These are phyloP conservation scores for Plagiodera versicolora DNA, from an alignment of 2,888 invertebrate genomes.

Conservation along the genomic window DNA sequence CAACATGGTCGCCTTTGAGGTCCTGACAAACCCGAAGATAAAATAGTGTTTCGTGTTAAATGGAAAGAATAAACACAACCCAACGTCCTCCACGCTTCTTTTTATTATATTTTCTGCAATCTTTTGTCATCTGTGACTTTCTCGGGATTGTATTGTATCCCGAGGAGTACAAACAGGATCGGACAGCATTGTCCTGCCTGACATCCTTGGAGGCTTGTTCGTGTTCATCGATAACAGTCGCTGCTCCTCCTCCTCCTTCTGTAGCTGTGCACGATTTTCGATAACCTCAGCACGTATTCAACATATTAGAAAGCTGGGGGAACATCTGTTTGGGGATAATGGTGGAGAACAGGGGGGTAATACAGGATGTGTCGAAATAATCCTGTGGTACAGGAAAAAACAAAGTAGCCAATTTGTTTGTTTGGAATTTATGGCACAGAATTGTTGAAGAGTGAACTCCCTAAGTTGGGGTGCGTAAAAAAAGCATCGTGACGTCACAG, in stretches of 20 bases:
- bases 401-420: too few relatives aligned
- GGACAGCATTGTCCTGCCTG: not conserved
- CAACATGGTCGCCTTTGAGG: too few relatives aligned
- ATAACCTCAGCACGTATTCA: conserved; percentile 26
- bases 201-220: conserved; percentile 22
- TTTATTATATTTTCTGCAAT: not conserved
- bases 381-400: too few relatives aligned
- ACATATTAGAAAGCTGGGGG: conserved; percentile 22
- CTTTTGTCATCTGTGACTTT: not conserved
- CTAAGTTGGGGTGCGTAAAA: too few relatives aligned
- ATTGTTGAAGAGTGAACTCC: too few relatives aligned
- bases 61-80: too few relatives aligned
- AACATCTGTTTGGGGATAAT: conserved; percentile 17
- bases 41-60: too few relatives aligned
- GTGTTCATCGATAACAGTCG: conserved; percentile 22
- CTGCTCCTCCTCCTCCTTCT: too few relatives aligned
- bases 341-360: not conserved
- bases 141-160: not conserved
- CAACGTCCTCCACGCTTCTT: too few relatives aligned
- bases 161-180: not conserved
- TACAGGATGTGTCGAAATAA: not conserved
- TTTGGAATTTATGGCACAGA: too few relatives aligned
- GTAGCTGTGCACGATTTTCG: conserved; percentile 20
- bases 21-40: too few relatives aligned
- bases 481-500: too few relatives aligned